Conservation (phyloP, 2,888 invertebrate genomes). For the Netelia inedita region DNA sequence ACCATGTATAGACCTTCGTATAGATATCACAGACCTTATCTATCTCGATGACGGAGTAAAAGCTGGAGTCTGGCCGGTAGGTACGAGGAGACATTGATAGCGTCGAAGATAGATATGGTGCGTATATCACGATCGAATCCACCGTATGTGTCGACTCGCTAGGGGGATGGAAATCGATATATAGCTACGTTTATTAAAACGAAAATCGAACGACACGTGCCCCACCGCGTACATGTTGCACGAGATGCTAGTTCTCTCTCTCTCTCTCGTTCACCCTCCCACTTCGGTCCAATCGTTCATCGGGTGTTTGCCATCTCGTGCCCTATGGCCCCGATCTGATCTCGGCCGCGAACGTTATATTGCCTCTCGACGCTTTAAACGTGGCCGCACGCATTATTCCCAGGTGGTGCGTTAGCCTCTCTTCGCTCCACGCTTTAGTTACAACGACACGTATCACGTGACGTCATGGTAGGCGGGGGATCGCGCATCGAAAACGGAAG, state of each 20-base stretch:
- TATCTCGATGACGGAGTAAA: conserved; percentile 34
- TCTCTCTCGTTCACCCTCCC: neutral
- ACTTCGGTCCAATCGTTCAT: conserved; percentile 1
- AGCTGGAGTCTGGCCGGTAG: conserved; percentile 21
- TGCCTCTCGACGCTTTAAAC: conserved; percentile 21
- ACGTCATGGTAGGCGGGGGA: neutral
- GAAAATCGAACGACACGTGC: conserved; percentile 36
- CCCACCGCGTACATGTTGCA: neutral
- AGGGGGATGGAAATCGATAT: conserved; percentile 49
- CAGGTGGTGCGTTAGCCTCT: conserved; percentile 23
- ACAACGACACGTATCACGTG: neutral
- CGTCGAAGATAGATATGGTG: conserved; percentile 15
- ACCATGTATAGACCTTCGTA: conserved; percentile 22
- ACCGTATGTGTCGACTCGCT: neutral
- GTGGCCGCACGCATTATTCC: conserved; percentile 47
- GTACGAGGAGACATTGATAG: conserved; percentile 32
- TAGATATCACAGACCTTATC: conserved; percentile 22
- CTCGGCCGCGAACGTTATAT: conserved; percentile 10
- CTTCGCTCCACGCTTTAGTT: neutral
- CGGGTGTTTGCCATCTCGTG: neutral
- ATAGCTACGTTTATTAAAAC: conserved; percentile 38
- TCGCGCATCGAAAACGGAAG: conserved; percentile 7
- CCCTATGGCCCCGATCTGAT: neutral
- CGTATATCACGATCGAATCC: conserved; percentile 39
- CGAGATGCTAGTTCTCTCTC: neutral